Percentiles rank a stretch among this genome's conserved stretches.
These are phyloP conservation scores for Camarhynchus parvulus DNA, from an alignment of 2,113 vertebrate genomes.

Conservation along the genomic window DNA sequence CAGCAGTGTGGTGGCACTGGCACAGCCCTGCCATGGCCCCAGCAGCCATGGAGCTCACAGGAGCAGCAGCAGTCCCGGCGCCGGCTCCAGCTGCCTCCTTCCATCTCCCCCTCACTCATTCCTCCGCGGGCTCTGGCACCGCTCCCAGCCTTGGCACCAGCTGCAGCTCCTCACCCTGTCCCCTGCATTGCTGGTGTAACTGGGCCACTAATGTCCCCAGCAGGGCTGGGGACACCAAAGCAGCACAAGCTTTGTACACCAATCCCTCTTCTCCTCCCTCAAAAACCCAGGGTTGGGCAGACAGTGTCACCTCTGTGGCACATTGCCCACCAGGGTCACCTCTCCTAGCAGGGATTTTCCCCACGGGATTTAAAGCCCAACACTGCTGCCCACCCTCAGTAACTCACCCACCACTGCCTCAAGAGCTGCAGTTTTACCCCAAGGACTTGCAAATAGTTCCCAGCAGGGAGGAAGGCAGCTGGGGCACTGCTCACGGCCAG, in stretches of 20 bases:
- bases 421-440: not conserved
- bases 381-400: accelerated
- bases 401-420: not conserved
- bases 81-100: conserved; percentile 37
- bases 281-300: accelerated
- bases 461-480: accelerated
- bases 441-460: not conserved
- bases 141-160: not conserved
- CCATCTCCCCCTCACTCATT: conserved; percentile 44
- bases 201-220: not conserved
- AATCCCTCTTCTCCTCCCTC: not conserved
- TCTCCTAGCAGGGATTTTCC: not conserved
- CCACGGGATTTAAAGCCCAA: not conserved
- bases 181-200: not conserved
- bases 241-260: not conserved
- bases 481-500: not conserved
- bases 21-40: not conserved
- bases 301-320: not conserved
- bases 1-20: not conserved
- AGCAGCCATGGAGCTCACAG: not conserved
- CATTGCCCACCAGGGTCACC: accelerated
- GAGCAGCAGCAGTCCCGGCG: not conserved
- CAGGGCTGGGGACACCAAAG: not conserved
- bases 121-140: not conserved
- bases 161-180: not conserved